Evolutionary conservation across 2,113 vertebrate genomes (phyloP).

Genomic region (Eulacestoma nigropectus): DNA sequence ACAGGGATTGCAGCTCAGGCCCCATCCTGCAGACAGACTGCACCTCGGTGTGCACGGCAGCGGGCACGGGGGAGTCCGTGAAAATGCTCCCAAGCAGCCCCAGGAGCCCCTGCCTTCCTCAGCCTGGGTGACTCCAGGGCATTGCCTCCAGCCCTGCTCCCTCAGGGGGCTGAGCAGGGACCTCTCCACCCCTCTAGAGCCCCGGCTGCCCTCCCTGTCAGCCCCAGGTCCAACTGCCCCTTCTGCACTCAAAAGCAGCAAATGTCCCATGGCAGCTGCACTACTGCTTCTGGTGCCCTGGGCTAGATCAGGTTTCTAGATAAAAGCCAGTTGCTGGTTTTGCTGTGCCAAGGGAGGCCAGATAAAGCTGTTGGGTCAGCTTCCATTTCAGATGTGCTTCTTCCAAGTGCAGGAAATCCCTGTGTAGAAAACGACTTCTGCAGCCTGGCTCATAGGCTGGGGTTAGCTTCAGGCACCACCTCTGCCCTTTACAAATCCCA

Average conservation of each 20-base stretch:
- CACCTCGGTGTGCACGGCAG: fast-evolving
- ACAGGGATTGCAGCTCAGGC: neutral
- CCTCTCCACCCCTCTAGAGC: neutral
- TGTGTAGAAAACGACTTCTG: neutral
- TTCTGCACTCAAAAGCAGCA: neutral
- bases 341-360: neutral
- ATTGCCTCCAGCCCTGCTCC: neutral
- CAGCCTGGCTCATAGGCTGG: neutral
- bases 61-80: neutral
- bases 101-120: conserved; percentile 1
- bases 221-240: neutral
- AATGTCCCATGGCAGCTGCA: neutral
- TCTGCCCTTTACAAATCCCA: neutral
- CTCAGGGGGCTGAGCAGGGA: neutral
- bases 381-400: neutral
- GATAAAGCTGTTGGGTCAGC: neutral
- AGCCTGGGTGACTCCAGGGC: neutral
- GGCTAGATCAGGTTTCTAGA: neutral
- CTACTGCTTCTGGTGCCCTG: neutral
- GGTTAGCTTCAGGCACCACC: neutral
- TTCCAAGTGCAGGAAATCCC: neutral
- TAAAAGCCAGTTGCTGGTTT: neutral
- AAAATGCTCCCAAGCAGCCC: neutral
- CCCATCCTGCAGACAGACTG: neutral
- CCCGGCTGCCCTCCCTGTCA: neutral